Evolutionary conservation across 2,797 vertebrate species (phyloP).

Genomic region (Cyprinodon diabolis): DNA sequence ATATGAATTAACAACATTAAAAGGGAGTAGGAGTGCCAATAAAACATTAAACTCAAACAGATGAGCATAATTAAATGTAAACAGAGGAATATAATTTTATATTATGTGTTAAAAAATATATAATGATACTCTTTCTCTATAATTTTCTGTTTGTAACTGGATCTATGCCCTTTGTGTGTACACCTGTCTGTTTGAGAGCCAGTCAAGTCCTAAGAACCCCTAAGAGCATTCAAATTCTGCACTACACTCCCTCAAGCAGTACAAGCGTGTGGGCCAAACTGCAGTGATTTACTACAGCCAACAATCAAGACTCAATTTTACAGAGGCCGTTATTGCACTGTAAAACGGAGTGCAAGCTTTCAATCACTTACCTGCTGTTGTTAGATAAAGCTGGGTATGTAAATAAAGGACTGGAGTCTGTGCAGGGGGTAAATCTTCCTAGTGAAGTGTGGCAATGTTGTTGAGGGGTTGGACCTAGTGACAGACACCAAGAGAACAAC

Average conservation of each 20-base stretch:
- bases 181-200: slow-evolving; percentile 42
- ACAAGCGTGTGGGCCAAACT: slow-evolving; percentile 50
- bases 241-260: slow-evolving; percentile 49
- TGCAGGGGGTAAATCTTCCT: slow-evolving; percentile 56
- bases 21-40: slow-evolving; percentile 6
- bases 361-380: slow-evolving; percentile 70
- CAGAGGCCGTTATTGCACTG: slow-evolving; percentile 63
- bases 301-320: slow-evolving; percentile 72
- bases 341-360: slow-evolving; percentile 59
- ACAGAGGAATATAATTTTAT: slow-evolving; percentile 17
- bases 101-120: slow-evolving; percentile 22
- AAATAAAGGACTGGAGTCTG: slow-evolving; percentile 61
- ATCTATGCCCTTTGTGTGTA: slow-evolving; percentile 44
- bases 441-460: slow-evolving; percentile 52
- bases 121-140: slow-evolving; percentile 17
- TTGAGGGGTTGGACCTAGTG: slow-evolving; percentile 42
- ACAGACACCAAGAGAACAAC: slow-evolving; percentile 43
- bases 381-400: slow-evolving; percentile 72
- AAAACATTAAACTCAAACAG: slow-evolving; percentile 32
- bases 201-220: slow-evolving; percentile 47
- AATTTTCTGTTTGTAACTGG: slow-evolving; percentile 29
- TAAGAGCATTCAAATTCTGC: slow-evolving; percentile 68
- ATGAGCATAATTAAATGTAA: slow-evolving; percentile 33
- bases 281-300: slow-evolving; percentile 65
- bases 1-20: slow-evolving; percentile 36